phyloP scores from a whole-genome alignment of 1,140 invertebrate species.

The Liolophura sinensis region DNA sequence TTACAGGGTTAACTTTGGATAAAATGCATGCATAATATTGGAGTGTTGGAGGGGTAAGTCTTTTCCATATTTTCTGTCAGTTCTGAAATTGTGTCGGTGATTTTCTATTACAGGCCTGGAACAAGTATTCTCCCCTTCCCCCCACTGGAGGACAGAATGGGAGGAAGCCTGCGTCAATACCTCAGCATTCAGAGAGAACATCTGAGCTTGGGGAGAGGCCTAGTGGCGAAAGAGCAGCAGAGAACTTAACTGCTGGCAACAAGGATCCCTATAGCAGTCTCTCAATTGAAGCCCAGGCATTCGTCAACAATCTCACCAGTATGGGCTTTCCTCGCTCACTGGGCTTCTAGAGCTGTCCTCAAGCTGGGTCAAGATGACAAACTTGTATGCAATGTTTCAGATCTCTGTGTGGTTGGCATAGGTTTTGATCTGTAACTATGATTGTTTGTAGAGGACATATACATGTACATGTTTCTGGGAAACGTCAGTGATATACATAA shows the following conservation, averaged over 20 bases:
- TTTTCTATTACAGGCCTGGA: slow-evolving; percentile 32
- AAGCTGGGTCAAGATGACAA: slow-evolving; percentile 80
- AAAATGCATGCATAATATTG: too few relatives aligned
- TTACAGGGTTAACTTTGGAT: too few relatives aligned
- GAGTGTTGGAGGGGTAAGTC: too few relatives aligned
- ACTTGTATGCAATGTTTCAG: slow-evolving; percentile 66
- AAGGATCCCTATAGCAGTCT: slow-evolving; percentile 65
- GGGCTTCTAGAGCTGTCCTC: slow-evolving; percentile 75
- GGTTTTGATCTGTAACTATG: too few relatives aligned
- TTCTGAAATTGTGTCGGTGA: too few relatives aligned
- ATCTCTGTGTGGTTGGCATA: too few relatives aligned
- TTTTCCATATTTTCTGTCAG: too few relatives aligned
- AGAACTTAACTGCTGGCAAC: slow-evolving; percentile 8
- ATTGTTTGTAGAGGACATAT: too few relatives aligned
- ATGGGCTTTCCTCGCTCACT: slow-evolving; percentile 85
- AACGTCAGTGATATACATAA: too few relatives aligned
- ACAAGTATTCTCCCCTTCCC: slow-evolving; percentile 32
- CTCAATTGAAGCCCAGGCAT: slow-evolving; percentile 65
- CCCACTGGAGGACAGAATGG: slow-evolving; percentile 5
- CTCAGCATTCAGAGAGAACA: not conserved
- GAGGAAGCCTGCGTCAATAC: not conserved
- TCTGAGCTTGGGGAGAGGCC: not conserved
- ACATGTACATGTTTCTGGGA: too few relatives aligned
- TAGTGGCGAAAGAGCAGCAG: not conserved
- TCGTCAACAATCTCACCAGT: slow-evolving; percentile 72